Evolutionary conservation across 2,888 invertebrate genomes (phyloP), one percentile per base, ranked within the genome.

Genomic region (Papilio protenor): DNA sequence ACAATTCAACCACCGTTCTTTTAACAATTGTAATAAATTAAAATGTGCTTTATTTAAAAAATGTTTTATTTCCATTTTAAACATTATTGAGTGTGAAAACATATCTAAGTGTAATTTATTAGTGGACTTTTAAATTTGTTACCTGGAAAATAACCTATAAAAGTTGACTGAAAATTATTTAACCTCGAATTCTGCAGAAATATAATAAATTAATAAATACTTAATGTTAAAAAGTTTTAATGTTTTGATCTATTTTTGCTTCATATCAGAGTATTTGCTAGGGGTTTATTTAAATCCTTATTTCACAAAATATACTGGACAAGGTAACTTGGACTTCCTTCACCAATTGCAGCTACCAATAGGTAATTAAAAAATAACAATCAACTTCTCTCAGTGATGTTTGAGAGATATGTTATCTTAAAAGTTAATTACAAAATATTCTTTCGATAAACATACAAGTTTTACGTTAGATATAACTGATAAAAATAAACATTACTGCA

Each of bases 1-100:
- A 86, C 87, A n/a, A 79, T 91, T 10, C 90, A 87, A 45, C 92
- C 92, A 0, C 92, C 92, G 0, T 92, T 87, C 82, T 84, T 91
- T 86, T 91, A 81, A 87, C 77, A 57, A 57, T 70, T 78, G 64
- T 79, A 77, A 59, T 70, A 40, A 40, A 33, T 66, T 40, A 1
- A n/a, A n/a, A n/a, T 66, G 4, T 27, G 1, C 4, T 52, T 52
- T 1, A 59, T 23, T 27, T 2, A 3, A 40, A 40, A 4, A n/a
- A 2, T 40, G 66, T 66, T 66, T 66, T 40, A 8, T 66, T 66
- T 23, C 14, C 14, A 40, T n/a, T 66, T 40, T 3, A 40, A 40
- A 49, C 55, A 21, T 45, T 0, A 33, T 21, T 21, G 3, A 57
- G 23, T 57, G 49, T 49, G 33, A 33, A 33, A 33, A 40, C 40